A percentile compares a stretch with the other conserved stretches of the same genome.
These are phyloP conservation scores for Megalopta genalis DNA, from an alignment of 1,140 invertebrate species.

Conservation along the genomic window DNA sequence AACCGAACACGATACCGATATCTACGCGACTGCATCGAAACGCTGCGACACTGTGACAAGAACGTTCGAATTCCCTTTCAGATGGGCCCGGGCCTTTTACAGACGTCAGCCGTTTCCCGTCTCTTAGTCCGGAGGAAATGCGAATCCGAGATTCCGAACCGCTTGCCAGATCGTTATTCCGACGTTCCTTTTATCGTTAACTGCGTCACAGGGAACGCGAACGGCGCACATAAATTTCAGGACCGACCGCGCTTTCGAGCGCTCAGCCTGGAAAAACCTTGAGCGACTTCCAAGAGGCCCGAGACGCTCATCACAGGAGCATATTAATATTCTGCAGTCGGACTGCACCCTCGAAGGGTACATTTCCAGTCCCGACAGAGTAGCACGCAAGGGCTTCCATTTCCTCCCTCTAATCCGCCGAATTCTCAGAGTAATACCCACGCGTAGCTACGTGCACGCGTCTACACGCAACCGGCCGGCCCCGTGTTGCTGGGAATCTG, in stretches of 20 bases:
- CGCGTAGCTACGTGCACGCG: too few species aligned
- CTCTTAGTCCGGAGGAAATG: background rate
- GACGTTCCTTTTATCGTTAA: conserved; percentile 3
- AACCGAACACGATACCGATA: background rate
- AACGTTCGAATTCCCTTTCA: background rate
- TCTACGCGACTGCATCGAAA: background rate
- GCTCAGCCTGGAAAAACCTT: conserved; percentile 20
- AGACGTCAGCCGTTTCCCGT: too few species aligned
- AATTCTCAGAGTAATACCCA: conserved; percentile 40
- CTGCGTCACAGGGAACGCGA: background rate
- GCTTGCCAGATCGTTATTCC: background rate
- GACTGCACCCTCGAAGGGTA: conserved; percentile 61
- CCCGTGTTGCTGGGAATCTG: too few species aligned
- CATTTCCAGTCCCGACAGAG: conserved; percentile 64
- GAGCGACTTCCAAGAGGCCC: conserved; percentile 10
- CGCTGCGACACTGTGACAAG: background rate
- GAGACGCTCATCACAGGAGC: background rate
- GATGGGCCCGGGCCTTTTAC: background rate
- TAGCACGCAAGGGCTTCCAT: conserved; percentile 56
- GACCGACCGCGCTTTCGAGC: too few species aligned
- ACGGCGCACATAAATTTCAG: conserved; percentile 17
- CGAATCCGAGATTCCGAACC: background rate
- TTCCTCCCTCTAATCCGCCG: conserved; percentile 55
- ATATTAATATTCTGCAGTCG: conserved; percentile 71
- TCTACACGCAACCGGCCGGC: too few species aligned